Evolutionary conservation across 2,113 vertebrate genomes (phyloP).

Genomic region (Gallinago jamesoni): DNA sequence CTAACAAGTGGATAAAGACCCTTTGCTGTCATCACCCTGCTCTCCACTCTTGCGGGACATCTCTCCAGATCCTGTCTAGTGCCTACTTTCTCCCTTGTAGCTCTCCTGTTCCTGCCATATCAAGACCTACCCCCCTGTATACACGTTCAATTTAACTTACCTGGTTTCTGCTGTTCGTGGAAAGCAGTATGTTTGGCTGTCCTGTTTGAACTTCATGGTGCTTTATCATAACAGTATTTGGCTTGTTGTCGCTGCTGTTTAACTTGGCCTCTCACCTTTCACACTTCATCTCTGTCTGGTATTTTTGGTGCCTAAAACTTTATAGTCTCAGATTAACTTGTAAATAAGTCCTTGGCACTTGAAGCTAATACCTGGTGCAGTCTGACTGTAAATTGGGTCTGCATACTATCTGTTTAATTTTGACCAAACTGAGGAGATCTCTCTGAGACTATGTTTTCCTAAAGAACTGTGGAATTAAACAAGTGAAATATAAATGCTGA

Average conservation of each 20-base stretch:
- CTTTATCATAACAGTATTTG: neutral
- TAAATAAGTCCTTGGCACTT: neutral
- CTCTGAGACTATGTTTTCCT: neutral
- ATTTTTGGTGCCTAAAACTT: neutral
- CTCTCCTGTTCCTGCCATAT: neutral
- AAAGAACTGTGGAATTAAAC: neutral
- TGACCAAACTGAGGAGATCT: neutral
- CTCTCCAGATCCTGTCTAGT: neutral
- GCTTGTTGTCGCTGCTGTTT: neutral
- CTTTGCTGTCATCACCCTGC: neutral
- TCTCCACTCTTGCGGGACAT: neutral
- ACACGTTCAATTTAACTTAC: neutral
- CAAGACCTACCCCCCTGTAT: neutral
- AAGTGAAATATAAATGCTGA: neutral
- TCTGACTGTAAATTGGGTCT: neutral
- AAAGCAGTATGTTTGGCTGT: neutral
- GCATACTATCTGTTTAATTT: neutral
- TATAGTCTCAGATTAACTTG: neutral
- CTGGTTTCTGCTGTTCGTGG: neutral
- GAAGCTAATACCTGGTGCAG: neutral
- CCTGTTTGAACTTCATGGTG: neutral
- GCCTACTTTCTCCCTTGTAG: neutral
- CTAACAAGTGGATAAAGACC: neutral
- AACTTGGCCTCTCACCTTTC: neutral
- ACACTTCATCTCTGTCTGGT: neutral